Evolutionary conservation across 1,140 invertebrate species (phyloP), one percentile per base, ranked within the genome.

Genomic region (Formica exsecta): DNA sequence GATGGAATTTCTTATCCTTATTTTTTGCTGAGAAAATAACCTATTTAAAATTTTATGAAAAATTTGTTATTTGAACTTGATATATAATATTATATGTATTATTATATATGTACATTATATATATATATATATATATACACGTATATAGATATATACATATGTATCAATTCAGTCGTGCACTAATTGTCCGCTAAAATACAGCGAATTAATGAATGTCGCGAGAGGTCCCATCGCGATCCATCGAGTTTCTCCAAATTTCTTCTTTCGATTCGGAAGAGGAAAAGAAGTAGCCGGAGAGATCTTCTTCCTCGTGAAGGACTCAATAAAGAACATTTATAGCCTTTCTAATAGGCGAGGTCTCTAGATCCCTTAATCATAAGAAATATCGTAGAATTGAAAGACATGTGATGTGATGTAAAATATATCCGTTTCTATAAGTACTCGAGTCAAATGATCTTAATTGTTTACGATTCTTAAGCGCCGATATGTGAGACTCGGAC

Each of bases 381-480:
- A 51, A 32, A 61, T 65, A 32, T 32, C 32, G 32, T 32, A 83
- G 57, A 87, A 38, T 29, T 65, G 81, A 19, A 54, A 7, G 29
- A 19, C 59, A 36, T 64, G 73, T 13, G 44, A 41, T 62, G 57
- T 62, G 57, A 44, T 75, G 62, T 77, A 77, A 77, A 51, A 75
- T 77, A 74, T 38, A 85, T 76, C 13, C 44, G 25, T 77, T 65
- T 65, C 16, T 54, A 65, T 38, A 44, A 48, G 32, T 25, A 85
- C 1, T 65, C 66, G 38, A 73, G 62, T 85, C 59, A 85, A 48
- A 51, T 41, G 44, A 85, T 85, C 36, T 65, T 85, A 65, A 61
- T 44, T 2, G 36, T 77, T 76, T 77, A 85, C 48, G 13, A 85
- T 77, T 85, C 71, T 85, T 85, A 77, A 76, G 73, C 74, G 13